Base-by-base conservation (phyloP, 2,113 vertebrate genomes). In the Ibidorhyncha struthersii region DNA sequence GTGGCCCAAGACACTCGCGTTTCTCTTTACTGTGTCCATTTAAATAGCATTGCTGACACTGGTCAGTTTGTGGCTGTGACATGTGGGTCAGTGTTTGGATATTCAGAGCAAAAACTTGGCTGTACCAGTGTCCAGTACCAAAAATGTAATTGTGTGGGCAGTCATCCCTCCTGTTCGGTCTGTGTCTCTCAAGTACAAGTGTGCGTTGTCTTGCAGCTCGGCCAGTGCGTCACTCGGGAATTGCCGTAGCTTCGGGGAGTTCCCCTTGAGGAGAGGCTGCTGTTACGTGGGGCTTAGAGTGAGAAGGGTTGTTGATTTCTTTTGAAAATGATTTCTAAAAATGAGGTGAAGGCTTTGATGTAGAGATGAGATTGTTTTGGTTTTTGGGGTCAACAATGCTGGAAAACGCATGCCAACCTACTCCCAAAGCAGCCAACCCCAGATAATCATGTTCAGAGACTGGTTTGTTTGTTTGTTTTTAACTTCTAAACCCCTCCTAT, bases 371-470 rank as follows among this genome's bases (percentile, higher is more conserved):
- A 2, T 56, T 32, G 59, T 40, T 74, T 40, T 63, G 41, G n/a
- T 18, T 5, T 30, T 52, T 17, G 76, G 30, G 47, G 21, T 43
- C 71, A 40, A 13, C 13, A 9, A 1, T 1, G 56, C 50, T 71
- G 34, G 27, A 36, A 50, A 8, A 21, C 4, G 2, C 20, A 8
- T 38, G 49, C 7, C n/a, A 14, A 2, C 1, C 47, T 16, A 4
- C 49, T 82, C 61, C 92, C n/a, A 9, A 8, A 29, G 74, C 80
- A 72, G 84, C 41, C 70, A 40, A 3, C 45, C 30, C 45, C n/a
- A 11, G 34, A 1, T 8, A 34, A 36, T 16, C 1, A 0, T 1
- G 4, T 29, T 22, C 17, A 5, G 32, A 12, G 21, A 22, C 10
- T 27, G 55, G 5, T 8, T 40, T 6, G 19, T 29, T 84, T 65